Conservation (phyloP, 2,797 vertebrate species). For the Craterocephalus amniculus region DNA sequence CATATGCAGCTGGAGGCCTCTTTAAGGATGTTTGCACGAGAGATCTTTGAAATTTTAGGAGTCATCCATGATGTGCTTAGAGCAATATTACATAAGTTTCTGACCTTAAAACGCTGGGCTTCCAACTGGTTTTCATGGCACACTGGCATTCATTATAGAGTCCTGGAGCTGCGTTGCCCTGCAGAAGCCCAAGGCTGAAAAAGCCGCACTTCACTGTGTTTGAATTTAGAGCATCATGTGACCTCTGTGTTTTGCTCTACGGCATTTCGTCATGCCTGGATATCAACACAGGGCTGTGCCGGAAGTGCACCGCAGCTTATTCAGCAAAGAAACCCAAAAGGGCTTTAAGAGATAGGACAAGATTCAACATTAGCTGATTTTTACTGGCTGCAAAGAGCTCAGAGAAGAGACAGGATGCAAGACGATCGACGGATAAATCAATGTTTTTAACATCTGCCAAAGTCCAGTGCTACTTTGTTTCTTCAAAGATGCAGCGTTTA, state of each 20-base stretch:
- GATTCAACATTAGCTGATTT: background rate
- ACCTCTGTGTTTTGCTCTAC: background rate
- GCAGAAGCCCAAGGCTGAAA: background rate
- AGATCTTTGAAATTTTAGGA: background rate
- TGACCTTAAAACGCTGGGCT: background rate
- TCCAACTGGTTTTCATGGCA: background rate
- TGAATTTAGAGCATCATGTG: background rate
- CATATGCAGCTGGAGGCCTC: background rate
- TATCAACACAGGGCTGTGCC: too few relatives aligned
- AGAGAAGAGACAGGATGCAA: background rate
- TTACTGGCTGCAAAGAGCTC: too few relatives aligned
- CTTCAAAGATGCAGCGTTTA: background rate
- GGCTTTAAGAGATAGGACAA: background rate
- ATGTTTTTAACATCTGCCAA: too few relatives aligned
- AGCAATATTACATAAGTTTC: background rate
- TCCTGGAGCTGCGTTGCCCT: background rate
- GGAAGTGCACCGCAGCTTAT: too few relatives aligned
- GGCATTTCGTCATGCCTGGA: background rate
- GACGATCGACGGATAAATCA: too few relatives aligned
- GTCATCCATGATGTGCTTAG: background rate
- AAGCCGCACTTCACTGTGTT: background rate
- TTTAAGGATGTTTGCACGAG: background rate
- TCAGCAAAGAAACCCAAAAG: background rate
- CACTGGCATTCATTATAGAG: background rate
- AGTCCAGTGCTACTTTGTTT: too few relatives aligned